Evolutionary conservation across 2,888 invertebrate species (phyloP), one percentile per base, ranked within the genome.

Genomic region (Graphium colonna): DNA sequence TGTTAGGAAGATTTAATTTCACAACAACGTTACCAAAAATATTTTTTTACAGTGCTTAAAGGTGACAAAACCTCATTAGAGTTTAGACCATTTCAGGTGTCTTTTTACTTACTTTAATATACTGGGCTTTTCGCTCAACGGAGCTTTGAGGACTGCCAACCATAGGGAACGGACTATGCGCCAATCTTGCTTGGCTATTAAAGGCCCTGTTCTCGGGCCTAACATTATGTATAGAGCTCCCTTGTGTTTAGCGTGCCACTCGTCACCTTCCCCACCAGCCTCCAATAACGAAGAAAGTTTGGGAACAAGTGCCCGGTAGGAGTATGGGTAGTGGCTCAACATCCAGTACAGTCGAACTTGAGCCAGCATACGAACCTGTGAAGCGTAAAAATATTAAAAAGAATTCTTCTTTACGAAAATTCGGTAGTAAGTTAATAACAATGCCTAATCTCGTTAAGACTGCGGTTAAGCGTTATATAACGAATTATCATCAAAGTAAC

Each of bases 91-190:
- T n/a, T n/a, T n/a, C n/a, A n/a, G n/a, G n/a, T n/a, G n/a, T n/a
- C 9, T n/a, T n/a, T 16, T 13, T 31, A 63, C 67, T 67, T 57
- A 89, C 86, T 82, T 84, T 45, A 95, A 92, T 48, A 97, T 94
- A 39, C 94, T 95, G 0, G 94, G 94, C 73, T 97, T 97, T 71
- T 98, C 97, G 1, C 96, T 96, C 44, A 96, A 93, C 58, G 94
- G 93, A 0, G 96, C 94, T 53, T 91, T 90, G 0, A 97, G 87
- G 15, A 98, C 72, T 1, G 94, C 92, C 0, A 96, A 95, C 96
- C 97, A 97, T 0, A 97, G 75, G 18, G 91, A 82, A 36, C 90
- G 79, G 13, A 95, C 85, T 2, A 93, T 91, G 5, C 92, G 87
- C 96, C 97, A 98, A 73, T 96, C 94, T 59, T 94, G 93, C 65